Percentiles rank a stretch among this genome's conserved stretches.
Conservation (phyloP, 1,140 invertebrate genomes). For the Pomacea maculata region DNA sequence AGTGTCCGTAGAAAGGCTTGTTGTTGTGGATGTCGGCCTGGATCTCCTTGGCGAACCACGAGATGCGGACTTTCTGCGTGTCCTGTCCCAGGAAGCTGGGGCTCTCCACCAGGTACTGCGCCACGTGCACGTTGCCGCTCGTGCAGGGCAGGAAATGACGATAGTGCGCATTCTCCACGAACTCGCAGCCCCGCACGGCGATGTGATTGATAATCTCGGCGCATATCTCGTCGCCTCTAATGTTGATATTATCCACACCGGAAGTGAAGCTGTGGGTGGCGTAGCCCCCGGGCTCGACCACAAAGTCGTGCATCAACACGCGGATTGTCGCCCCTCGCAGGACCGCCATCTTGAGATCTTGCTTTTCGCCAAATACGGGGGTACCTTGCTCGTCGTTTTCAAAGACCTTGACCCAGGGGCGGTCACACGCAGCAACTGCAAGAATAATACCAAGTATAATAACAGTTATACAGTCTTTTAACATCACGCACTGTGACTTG, state of each 20-base stretch:
- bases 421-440: constrained; percentile 14
- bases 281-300: constrained; percentile 15
- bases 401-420: constrained; percentile 22
- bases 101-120: constrained; percentile 35
- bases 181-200: constrained; percentile 23
- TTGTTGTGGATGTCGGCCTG: constrained; percentile 37
- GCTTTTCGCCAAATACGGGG: constrained; percentile 15
- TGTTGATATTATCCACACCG: constrained; percentile 32
- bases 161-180: constrained; percentile 30
- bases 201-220: constrained; percentile 31
- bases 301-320: constrained; percentile 74
- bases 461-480: background rate
- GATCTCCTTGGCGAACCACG: constrained; percentile 36
- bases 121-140: constrained; percentile 35
- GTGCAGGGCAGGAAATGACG: constrained; percentile 34
- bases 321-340: constrained; percentile 51
- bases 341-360: constrained; percentile 22
- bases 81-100: constrained; percentile 30
- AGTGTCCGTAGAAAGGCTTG: constrained; percentile 33
- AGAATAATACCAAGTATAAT: background rate
- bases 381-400: constrained; percentile 23
- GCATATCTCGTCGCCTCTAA: constrained; percentile 32
- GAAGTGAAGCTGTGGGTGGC: constrained; percentile 26
- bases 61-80: constrained; percentile 27
- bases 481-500: background rate